Evolutionary conservation across 2,113 vertebrate species (phyloP).

Genomic region (Numenius arquata): DNA sequence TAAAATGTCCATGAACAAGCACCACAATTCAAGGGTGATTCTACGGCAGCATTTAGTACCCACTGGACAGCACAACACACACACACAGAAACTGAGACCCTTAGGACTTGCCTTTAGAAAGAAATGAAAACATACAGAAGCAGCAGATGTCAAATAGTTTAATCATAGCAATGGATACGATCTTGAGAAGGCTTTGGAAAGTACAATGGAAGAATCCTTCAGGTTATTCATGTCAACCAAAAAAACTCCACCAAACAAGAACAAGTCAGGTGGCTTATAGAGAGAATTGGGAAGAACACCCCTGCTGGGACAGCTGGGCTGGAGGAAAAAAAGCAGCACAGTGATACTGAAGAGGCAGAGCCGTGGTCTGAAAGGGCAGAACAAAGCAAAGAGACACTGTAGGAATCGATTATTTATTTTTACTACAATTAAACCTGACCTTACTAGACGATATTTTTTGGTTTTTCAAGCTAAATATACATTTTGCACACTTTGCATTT

Average conservation of each 20-base stretch:
- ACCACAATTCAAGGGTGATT: neutral
- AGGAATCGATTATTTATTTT: neutral
- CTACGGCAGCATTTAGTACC: neutral
- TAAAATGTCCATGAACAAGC: neutral
- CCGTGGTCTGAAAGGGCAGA: neutral
- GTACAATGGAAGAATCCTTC: neutral
- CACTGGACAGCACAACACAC: neutral
- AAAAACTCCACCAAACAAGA: neutral
- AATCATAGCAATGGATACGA: neutral
- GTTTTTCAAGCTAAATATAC: neutral
- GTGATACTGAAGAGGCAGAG: neutral
- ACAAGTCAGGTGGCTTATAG: neutral
- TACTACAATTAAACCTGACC: neutral
- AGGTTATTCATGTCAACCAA: neutral
- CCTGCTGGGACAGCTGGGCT: neutral
- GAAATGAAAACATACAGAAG: neutral
- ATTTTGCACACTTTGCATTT: neutral
- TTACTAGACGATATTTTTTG: neutral
- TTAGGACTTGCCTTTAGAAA: neutral
- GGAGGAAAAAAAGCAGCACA: neutral
- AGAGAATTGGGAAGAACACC: neutral
- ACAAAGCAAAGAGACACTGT: neutral
- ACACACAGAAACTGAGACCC: neutral
- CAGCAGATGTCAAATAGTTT: neutral
- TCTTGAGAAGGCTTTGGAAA: neutral